Conservation (phyloP, 2,888 invertebrate species). For the Trileptium ribeirensis region DNA sequence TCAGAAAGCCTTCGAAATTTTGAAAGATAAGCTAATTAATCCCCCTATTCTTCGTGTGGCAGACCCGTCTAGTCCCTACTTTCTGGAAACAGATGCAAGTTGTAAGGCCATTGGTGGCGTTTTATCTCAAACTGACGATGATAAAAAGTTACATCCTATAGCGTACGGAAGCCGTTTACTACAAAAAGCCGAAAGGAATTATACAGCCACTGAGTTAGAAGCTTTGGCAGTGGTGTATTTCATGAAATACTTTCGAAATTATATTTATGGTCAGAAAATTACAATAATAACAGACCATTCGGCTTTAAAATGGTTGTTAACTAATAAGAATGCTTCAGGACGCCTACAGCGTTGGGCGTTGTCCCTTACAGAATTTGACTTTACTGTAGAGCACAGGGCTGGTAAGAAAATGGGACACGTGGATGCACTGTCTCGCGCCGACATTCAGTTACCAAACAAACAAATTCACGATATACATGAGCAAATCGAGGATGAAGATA, state of each 20-base stretch:
- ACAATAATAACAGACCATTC: not conserved
- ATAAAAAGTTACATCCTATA: not conserved
- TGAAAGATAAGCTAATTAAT: not conserved
- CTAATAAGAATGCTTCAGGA: too few species aligned
- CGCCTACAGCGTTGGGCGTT: too few species aligned
- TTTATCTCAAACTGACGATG: not conserved
- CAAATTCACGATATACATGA: too few species aligned
- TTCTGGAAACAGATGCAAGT: not conserved
- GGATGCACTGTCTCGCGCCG: too few species aligned
- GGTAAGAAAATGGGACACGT: too few species aligned
- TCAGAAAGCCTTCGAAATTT: too few species aligned
- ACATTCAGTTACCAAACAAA: too few species aligned
- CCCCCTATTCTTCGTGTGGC: not conserved
- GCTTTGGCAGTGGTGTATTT: not conserved
- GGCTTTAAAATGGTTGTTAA: too few species aligned
- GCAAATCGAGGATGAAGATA: too few species aligned
- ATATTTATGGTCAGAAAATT: not conserved
- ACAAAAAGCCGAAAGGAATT: not conserved
- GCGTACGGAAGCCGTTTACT: not conserved
- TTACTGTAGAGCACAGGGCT: too few species aligned
- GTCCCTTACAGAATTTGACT: too few species aligned
- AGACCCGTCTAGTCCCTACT: not conserved
- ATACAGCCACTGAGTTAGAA: not conserved
- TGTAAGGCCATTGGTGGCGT: not conserved
- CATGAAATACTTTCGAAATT: not conserved